Percentiles rank a stretch among this genome's conserved stretches.
Conservation (phyloP, 2,888 invertebrate genomes). For the Brachyptera risi region DNA sequence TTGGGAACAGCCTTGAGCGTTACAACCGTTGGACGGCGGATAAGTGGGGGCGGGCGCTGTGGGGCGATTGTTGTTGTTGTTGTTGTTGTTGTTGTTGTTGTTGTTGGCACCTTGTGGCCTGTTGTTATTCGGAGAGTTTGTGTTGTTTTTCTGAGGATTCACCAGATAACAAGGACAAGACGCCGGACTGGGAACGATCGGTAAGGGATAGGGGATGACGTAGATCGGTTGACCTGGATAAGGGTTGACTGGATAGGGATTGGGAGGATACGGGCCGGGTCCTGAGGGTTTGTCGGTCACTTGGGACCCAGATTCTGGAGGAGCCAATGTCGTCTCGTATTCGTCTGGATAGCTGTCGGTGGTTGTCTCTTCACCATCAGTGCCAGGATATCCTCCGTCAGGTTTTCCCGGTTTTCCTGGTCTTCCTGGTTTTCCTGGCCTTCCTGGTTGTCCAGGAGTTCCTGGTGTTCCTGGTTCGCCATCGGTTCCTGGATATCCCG, state of each 20-base stretch:
- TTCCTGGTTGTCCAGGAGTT: slow-evolving; percentile 27
- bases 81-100: slow-evolving; percentile 25
- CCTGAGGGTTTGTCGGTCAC: slow-evolving; percentile 16
- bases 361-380: background rate
- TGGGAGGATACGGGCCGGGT: slow-evolving; percentile 1
- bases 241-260: slow-evolving; percentile 38
- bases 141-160: slow-evolving; percentile 50
- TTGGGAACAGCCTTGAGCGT: background rate
- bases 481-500: slow-evolving; percentile 19
- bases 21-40: slow-evolving; percentile 4
- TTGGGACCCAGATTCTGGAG: slow-evolving; percentile 3
- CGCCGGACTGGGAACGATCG: slow-evolving; percentile 57
- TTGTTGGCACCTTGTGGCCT: slow-evolving; percentile 22
- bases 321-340: background rate
- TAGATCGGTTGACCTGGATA: slow-evolving; percentile 39
- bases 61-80: slow-evolving; percentile 12
- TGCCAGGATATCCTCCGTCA: background rate
- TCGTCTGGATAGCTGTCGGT: background rate
- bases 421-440: slow-evolving; percentile 27
- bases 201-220: slow-evolving; percentile 56
- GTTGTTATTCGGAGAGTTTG: slow-evolving; percentile 30
- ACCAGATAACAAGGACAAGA: slow-evolving; percentile 61
- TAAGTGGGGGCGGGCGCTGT: slow-evolving; percentile 39
- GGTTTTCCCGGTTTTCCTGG: slow-evolving; percentile 27
- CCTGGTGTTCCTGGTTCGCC: slow-evolving; percentile 21